Base-by-base conservation (phyloP, 2,888 invertebrate genomes). In the Acanthosepion esculentum region DNA sequence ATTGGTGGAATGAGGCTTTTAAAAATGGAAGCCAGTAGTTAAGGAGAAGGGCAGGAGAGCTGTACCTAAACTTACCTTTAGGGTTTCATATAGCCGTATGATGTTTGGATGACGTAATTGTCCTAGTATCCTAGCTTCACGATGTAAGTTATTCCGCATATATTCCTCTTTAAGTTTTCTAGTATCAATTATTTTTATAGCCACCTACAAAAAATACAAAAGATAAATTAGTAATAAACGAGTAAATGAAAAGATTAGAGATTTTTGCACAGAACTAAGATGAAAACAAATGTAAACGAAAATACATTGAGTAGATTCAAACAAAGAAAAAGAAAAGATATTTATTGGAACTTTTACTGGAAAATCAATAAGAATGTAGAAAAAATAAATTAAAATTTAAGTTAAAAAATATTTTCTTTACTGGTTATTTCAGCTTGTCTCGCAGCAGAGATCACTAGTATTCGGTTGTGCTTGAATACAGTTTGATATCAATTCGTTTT, bases 161-260 rank as follows among this genome's bases (percentile, higher is more conserved):
- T 98, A 98, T 95, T 98, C 98, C 97, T 98, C 98, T 96, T 98
- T 98, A 96, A 98, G 98, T 96, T 98, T 98, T 93, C 98, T 98
- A 95, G 98, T 98, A 97, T 98, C 98, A 96, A 98, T 98, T 96
- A 98, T 98, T 97, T 98, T 98, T 95, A 98, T 98, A 33, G 98
- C 98, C 96, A 98, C 98, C 97, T 97, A 96, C 48, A 96, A 96
- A 92, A 94, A 78, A n/a, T 12, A 33, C 15, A 18, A 78, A 78
- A 78, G 1, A 78, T n/a, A 48, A 20, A 48, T 12, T n/a, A 23
- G 20, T 91, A 91, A 91, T 50, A 23, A n/a, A n/a, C 33, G n/a
- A 33, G 5, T 78, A n/a, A 78, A 78, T n/a, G n/a, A 12, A n/a
- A 23, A 29, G 6, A 20, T 20, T 20, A 23, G 20, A 23, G 55